A percentile compares a stretch with the other conserved stretches of the same genome.
Evolutionary conservation across 2,113 vertebrate species (phyloP).

Genomic region (Piliocolobus tephrosceles): DNA sequence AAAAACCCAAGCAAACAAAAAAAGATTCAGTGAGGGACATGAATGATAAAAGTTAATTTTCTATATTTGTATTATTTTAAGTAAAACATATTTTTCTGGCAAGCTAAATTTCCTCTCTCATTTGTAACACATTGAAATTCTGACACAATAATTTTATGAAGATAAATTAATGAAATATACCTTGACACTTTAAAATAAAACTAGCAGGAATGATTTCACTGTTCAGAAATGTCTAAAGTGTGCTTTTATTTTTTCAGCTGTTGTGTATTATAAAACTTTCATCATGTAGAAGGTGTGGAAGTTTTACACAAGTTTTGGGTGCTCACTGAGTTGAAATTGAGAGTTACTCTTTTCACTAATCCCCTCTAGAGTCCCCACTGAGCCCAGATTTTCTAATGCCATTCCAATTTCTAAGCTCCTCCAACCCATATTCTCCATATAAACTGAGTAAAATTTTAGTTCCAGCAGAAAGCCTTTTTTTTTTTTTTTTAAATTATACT

Average conservation of each 20-base stretch:
- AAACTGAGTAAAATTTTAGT: not conserved
- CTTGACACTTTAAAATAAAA: constrained; percentile 41
- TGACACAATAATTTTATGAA: constrained; percentile 58
- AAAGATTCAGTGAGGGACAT: not conserved
- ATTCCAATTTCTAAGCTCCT: not conserved
- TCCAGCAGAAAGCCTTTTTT: not conserved
- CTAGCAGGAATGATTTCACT: constrained; percentile 51
- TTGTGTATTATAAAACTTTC: not conserved
- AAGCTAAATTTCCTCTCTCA: constrained; percentile 18
- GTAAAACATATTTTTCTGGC: constrained; percentile 33
- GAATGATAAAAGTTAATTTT: not conserved
- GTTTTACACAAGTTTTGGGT: constrained; percentile 13
- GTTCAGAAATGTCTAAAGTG: constrained; percentile 31
- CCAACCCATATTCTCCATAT: not conserved
- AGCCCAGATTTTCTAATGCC: not conserved
- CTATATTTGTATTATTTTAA: constrained; percentile 36
- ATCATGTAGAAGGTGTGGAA: not conserved
- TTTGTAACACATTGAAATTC: constrained; percentile 10
- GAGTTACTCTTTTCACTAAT: not conserved
- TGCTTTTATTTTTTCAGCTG: constrained; percentile 59
- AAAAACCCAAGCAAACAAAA: not conserved
- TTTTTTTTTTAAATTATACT: too few species aligned
- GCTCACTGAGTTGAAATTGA: not conserved
- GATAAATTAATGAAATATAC: constrained; percentile 61
- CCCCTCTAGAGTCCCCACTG: not conserved